These are phyloP conservation scores for Chionomys nivalis DNA, from an alignment of 2,113 vertebrate species.

Conservation along the genomic window DNA sequence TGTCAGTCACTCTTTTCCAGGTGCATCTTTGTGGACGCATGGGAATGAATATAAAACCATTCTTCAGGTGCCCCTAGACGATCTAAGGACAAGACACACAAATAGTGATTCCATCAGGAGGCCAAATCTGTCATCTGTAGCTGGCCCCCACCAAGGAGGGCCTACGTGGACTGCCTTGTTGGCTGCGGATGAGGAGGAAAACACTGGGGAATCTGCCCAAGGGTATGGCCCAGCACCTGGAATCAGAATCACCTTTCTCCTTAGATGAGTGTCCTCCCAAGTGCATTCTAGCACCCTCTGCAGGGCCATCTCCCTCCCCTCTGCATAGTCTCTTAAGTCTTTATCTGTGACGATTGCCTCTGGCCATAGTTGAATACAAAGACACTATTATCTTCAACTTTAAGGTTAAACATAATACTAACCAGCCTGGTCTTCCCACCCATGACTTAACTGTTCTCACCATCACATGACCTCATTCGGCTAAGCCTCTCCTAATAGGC, in stretches of 20 bases:
- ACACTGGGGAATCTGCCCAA: rapidly evolving
- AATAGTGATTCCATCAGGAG: background rate
- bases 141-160: background rate
- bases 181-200: background rate
- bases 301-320: background rate
- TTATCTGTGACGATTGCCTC: background rate
- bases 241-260: too few species aligned
- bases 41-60: background rate
- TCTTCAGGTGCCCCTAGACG: background rate
- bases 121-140: background rate
- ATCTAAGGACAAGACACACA: background rate
- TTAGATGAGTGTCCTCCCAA: background rate
- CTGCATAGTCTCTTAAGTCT: background rate
- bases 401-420: background rate
- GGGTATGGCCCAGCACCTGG: too few species aligned
- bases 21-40: background rate
- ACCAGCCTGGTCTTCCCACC: background rate
- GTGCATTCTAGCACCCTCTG: background rate
- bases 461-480: rapidly evolving
- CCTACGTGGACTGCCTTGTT: background rate
- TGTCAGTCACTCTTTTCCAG: background rate
- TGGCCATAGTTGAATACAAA: background rate
- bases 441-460: too few species aligned
- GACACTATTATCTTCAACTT: background rate
- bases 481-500: background rate